Evolutionary conservation across 2,888 invertebrate genomes (phyloP).

Genomic region (Matsumyia berberina): DNA sequence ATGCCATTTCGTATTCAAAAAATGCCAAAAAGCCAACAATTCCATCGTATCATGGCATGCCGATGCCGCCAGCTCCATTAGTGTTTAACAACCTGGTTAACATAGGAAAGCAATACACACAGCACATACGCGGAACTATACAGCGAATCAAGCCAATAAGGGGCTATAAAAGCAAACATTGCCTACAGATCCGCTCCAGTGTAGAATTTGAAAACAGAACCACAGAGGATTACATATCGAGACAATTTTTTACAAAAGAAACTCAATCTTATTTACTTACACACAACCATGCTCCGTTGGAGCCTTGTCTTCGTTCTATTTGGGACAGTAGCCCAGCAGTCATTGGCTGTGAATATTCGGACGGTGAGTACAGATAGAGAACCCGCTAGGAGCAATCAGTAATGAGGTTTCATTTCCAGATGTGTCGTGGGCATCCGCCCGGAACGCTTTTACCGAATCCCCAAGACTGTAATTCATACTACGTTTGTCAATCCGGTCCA

Average conservation of each 20-base stretch:
- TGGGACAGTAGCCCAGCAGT: conserved; percentile 4
- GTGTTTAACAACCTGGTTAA: conserved; percentile 55
- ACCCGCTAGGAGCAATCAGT: not conserved
- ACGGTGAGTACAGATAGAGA: conserved; percentile 12
- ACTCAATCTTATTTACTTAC: not conserved
- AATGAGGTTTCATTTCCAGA: conserved; percentile 6
- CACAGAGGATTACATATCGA: conserved; percentile 9
- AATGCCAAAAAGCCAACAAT: not conserved
- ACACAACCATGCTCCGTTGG: conserved; percentile 21
- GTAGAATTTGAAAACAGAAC: not conserved
- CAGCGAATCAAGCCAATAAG: not conserved
- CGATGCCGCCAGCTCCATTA: conserved; percentile 52
- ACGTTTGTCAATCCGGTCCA: conserved; percentile 78
- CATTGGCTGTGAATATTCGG: conserved; percentile 7
- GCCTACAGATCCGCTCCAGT: conserved; percentile 20
- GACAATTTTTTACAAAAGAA: not conserved
- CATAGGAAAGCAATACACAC: conserved; percentile 11
- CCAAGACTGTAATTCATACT: conserved; percentile 80
- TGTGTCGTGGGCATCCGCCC: conserved; percentile 34
- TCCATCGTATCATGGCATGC: conserved; percentile 40
- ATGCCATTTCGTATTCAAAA: not conserved
- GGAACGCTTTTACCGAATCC: conserved; percentile 79
- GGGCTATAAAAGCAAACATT: conserved; percentile 43
- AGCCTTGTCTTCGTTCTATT: conserved; percentile 21
- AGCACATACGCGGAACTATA: not conserved